phyloP scores from a whole-genome alignment of 2,888 invertebrate species.

The Andrena dorsata region DNA sequence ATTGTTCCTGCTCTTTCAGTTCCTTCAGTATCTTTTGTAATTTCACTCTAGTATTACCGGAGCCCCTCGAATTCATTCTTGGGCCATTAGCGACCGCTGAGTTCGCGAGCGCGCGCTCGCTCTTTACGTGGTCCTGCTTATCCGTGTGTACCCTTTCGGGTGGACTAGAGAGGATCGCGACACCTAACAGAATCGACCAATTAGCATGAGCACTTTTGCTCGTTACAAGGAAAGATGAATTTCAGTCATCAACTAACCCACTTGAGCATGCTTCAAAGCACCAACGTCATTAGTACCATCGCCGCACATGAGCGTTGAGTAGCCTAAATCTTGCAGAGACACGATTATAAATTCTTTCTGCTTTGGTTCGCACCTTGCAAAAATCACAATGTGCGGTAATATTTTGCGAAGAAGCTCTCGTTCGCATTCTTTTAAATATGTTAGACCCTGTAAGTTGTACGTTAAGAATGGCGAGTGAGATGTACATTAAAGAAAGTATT shows the following conservation, averaged over 20 bases:
- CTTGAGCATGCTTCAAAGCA: conserved; percentile 98
- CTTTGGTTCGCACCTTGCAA: conserved; percentile 98
- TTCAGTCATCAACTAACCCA: conserved; percentile 86
- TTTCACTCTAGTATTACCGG: conserved; percentile 84
- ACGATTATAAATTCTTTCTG: conserved; percentile 99
- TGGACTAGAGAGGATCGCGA: conserved; percentile 94
- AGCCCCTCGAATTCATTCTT: conserved; percentile 64
- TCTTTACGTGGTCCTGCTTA: conserved; percentile 64
- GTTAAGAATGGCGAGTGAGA: not conserved
- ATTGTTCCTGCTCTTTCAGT: conserved; percentile 94
- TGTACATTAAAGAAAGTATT: conserved; percentile 4
- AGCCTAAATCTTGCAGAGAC: conserved; percentile 94
- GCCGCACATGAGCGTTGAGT: conserved; percentile 98
- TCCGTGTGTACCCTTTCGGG: conserved; percentile 77
- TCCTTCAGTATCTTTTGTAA: conserved; percentile 92
- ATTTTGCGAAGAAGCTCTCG: conserved; percentile 89
- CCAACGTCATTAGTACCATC: conserved; percentile 99
- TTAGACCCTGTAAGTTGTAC: conserved; percentile 86
- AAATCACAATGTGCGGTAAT: conserved; percentile 95
- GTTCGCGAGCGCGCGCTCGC: conserved; percentile 77
- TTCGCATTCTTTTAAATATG: conserved; percentile 89
- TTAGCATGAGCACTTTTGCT: not conserved
- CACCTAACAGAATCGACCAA: conserved; percentile 87
- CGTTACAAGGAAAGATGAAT: not conserved
- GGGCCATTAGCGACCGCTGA: conserved; percentile 75